These are phyloP conservation scores for Cottus gobio DNA, from an alignment of 2,113 vertebrate genomes.

Conservation along the genomic window DNA sequence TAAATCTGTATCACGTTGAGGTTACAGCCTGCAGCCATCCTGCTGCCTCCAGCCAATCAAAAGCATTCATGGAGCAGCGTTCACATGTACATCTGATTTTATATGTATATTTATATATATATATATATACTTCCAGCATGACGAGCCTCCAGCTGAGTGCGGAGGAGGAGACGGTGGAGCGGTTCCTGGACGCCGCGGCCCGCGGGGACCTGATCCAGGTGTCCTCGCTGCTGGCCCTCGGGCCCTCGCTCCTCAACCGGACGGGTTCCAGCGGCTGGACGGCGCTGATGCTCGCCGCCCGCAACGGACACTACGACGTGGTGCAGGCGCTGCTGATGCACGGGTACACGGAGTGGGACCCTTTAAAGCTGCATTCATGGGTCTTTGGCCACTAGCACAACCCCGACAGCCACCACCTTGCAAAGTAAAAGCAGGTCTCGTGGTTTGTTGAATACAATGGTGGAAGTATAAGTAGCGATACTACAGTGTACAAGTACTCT, in stretches of 20 bases:
- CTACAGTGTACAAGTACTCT: too few relatives aligned
- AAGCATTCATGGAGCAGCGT: too few relatives aligned
- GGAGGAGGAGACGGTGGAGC: slow-evolving; percentile 79
- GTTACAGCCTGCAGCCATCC: too few relatives aligned
- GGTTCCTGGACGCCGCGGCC: slow-evolving; percentile 85
- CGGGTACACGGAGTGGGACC: too few relatives aligned
- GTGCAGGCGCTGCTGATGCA: slow-evolving; percentile 85
- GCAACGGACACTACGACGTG: slow-evolving; percentile 87
- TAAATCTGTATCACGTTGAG: too few relatives aligned
- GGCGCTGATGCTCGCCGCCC: slow-evolving; percentile 91
- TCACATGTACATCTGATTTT: too few relatives aligned
- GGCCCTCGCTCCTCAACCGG: slow-evolving; percentile 84
- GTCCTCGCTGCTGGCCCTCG: slow-evolving; percentile 76
- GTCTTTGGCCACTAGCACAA: not conserved
- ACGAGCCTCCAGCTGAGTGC: slow-evolving; percentile 67
- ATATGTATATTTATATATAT: too few relatives aligned
- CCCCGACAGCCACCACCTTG: not conserved
- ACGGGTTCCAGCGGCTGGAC: slow-evolving; percentile 89
- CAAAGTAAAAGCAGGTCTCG: not conserved
- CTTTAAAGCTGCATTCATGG: not conserved
- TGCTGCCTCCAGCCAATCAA: too few relatives aligned
- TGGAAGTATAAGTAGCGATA: too few relatives aligned
- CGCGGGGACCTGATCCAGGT: slow-evolving; percentile 84
- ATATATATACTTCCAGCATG: slow-evolving; percentile 29
- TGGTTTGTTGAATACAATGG: too few relatives aligned